Conservation (phyloP, 2,797 vertebrate species). For the Periparus ater region DNA sequence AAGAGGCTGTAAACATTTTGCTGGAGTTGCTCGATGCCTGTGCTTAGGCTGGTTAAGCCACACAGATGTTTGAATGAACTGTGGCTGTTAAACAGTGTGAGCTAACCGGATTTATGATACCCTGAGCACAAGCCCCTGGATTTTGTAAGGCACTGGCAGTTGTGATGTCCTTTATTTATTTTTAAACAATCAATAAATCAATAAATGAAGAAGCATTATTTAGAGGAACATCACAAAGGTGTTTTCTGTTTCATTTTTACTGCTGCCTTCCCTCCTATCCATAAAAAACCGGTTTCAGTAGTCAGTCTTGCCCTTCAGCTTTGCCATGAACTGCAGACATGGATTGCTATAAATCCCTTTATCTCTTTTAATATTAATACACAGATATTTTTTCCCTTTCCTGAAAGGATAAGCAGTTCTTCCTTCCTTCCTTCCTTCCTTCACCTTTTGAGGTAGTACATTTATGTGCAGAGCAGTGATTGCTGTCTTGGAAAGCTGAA, state of each 20-base stretch:
- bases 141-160: background rate
- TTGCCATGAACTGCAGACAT: background rate
- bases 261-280: background rate
- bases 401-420: background rate
- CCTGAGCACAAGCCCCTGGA: background rate
- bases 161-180: background rate
- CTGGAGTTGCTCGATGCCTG: background rate
- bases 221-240: background rate
- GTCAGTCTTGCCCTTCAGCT: background rate
- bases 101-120: background rate
- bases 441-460: background rate
- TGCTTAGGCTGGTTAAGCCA: background rate
- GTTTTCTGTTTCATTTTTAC: background rate
- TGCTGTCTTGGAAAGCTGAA: background rate
- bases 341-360: background rate
- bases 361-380: conserved; percentile 4
- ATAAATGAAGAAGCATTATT: background rate
- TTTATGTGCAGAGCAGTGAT: background rate
- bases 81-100: background rate
- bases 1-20: background rate
- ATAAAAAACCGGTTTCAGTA: background rate
- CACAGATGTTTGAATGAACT: background rate
- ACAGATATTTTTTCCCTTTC: background rate
- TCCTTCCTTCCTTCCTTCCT: background rate
- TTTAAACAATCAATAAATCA: background rate